Evolutionary conservation across 2,113 vertebrate genomes (phyloP).

Genomic region (Hippocampus mohnikei): DNA sequence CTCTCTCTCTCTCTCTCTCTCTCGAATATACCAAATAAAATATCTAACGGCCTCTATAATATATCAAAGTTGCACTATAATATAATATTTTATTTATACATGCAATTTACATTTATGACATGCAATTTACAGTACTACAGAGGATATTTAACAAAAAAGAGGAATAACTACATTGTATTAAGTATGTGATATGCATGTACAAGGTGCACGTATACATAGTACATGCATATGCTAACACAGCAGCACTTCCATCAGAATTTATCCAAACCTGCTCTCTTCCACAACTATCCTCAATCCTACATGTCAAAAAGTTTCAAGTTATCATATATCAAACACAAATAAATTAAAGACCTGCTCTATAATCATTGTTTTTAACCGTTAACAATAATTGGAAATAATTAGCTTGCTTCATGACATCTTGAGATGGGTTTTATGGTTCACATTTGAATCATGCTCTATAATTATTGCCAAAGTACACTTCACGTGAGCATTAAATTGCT

Average conservation of each 20-base stretch:
- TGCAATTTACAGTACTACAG: no score
- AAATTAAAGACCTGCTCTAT: conserved; percentile 10
- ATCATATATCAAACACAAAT: not conserved
- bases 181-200: not conserved
- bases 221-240: not conserved
- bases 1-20: no score
- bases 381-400: conserved; percentile 18
- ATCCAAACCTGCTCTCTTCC: not conserved
- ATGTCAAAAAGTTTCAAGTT: not conserved
- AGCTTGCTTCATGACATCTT: conserved; percentile 4
- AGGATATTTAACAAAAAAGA: not conserved
- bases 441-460: conserved; percentile 8
- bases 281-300: not conserved
- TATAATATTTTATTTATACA: not conserved
- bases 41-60: no score
- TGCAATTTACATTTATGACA: no score
- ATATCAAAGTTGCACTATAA: no score
- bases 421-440: conserved; percentile 6
- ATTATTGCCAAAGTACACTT: conserved; percentile 19
- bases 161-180: not conserved
- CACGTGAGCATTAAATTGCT: conserved; percentile 8
- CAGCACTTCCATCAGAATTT: not conserved
- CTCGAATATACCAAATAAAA: no score
- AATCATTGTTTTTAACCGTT: conserved; percentile 22
- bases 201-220: not conserved